phyloP scores from a whole-genome alignment of 2,113 vertebrate species.

The Paracanthobrama guichenoti region DNA sequence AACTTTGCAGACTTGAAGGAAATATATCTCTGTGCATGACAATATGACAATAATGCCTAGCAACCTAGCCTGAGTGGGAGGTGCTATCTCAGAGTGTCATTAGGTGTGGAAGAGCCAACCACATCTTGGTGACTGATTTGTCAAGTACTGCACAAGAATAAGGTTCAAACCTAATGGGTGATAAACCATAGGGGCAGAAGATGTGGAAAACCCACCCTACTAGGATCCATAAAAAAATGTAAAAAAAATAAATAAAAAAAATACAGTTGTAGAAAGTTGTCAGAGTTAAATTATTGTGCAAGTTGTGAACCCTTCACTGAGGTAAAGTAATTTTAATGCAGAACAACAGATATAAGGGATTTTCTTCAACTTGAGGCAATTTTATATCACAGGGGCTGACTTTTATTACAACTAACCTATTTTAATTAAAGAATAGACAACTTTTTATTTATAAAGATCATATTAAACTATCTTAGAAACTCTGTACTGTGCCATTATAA shows the following conservation, averaged over 20 bases:
- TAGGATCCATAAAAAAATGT: too few species aligned
- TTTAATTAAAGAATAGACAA: background rate
- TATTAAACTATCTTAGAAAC: background rate
- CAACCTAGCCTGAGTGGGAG: constrained; percentile 55
- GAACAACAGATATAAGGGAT: background rate
- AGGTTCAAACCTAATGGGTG: constrained; percentile 17
- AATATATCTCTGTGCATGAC: constrained; percentile 36
- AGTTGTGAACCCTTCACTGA: background rate
- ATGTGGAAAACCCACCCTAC: background rate
- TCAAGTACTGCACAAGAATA: constrained; percentile 31
- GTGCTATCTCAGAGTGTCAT: constrained; percentile 44
- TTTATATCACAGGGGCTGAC: background rate
- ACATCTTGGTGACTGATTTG: constrained; percentile 35
- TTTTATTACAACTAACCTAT: background rate
- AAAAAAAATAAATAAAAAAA: background rate
- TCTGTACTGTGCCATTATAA: background rate
- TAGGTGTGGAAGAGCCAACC: constrained; percentile 48
- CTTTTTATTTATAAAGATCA: background rate
- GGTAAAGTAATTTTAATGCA: background rate
- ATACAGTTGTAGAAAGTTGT: background rate
- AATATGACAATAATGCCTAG: constrained; percentile 53
- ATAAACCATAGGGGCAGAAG: constrained; percentile 8
- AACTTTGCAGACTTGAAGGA: constrained; percentile 23
- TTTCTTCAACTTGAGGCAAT: background rate
- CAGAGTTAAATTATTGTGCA: background rate